Evolutionary conservation across 2,113 vertebrate species (phyloP).

Genomic region (Sclerurus mexicanus): DNA sequence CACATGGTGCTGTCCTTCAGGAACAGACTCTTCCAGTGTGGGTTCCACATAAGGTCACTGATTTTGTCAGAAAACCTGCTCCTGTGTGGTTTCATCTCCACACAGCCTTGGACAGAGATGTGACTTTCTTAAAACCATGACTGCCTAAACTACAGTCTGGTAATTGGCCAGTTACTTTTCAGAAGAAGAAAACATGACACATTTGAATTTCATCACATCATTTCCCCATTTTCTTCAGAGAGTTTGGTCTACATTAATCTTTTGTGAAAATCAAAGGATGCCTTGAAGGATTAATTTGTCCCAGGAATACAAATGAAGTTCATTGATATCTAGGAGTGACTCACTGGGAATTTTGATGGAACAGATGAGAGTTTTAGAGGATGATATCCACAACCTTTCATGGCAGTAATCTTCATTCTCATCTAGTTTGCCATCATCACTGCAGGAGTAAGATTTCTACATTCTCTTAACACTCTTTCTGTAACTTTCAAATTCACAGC

Average conservation of each 20-base stretch:
- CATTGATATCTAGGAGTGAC: not conserved
- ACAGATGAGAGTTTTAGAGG: not conserved
- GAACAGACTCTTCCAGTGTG: not conserved
- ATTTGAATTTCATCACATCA: not conserved
- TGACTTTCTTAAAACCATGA: not conserved
- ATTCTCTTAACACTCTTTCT: not conserved
- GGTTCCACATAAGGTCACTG: not conserved
- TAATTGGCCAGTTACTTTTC: not conserved
- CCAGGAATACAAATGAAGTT: not conserved
- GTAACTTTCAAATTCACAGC: not conserved
- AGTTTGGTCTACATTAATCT: not conserved
- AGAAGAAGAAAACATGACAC: not conserved
- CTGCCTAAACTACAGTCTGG: not conserved
- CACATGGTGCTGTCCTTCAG: not conserved
- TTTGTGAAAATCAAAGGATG: not conserved
- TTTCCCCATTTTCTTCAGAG: not conserved
- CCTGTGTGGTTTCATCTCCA: not conserved
- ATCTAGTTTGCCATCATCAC: not conserved
- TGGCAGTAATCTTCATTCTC: not conserved
- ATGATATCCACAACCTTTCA: not conserved
- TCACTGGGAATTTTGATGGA: not conserved
- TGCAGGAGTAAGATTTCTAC: not conserved
- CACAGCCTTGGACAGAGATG: not conserved
- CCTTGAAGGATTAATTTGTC: not conserved
- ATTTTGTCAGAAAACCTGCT: not conserved